A percentile compares a stretch with the other conserved stretches of the same genome.
These are phyloP conservation scores for Phalera bucephala DNA, from an alignment of 2,888 invertebrate genomes.

Conservation along the genomic window DNA sequence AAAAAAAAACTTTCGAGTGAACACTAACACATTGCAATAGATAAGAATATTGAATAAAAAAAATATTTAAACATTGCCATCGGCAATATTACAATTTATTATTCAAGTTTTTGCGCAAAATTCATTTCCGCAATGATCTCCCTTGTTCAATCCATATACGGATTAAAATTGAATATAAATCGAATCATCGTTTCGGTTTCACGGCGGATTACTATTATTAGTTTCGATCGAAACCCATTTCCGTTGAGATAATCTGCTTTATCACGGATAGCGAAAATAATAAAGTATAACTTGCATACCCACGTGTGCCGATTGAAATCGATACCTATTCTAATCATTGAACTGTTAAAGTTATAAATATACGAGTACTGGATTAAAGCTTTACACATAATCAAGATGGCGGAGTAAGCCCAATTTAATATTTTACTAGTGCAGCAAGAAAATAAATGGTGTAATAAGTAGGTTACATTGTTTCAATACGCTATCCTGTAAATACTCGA, in stretches of 20 bases:
- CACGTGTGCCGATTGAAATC: conserved; percentile 36
- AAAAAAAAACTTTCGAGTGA: too few relatives aligned
- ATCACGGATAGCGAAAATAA: conserved; percentile 1
- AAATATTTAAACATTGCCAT: too few relatives aligned
- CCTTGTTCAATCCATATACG: not conserved
- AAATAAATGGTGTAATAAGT: too few relatives aligned
- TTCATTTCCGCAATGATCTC: not conserved
- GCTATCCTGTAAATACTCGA: too few relatives aligned
- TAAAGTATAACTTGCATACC: conserved; percentile 1
- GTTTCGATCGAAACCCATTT: conserved; percentile 7
- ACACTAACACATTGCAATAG: too few relatives aligned
- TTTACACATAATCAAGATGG: conserved; percentile 8
- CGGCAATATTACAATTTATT: too few relatives aligned
- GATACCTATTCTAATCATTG: conserved; percentile 43
- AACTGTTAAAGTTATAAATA: conserved; percentile 45
- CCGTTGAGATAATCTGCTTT: not conserved
- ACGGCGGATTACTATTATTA: conserved; percentile 7
- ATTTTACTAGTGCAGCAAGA: too few relatives aligned
- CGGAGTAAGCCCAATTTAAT: too few relatives aligned
- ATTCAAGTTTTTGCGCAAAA: not conserved
- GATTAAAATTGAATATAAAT: not conserved
- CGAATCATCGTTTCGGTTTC: conserved; percentile 7
- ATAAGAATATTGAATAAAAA: too few relatives aligned
- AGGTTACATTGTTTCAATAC: too few relatives aligned
- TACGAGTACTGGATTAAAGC: conserved; percentile 21